Evolutionary conservation across 1,140 invertebrate genomes (phyloP).

Genomic region (Pseudomyrmex pallidus): DNA sequence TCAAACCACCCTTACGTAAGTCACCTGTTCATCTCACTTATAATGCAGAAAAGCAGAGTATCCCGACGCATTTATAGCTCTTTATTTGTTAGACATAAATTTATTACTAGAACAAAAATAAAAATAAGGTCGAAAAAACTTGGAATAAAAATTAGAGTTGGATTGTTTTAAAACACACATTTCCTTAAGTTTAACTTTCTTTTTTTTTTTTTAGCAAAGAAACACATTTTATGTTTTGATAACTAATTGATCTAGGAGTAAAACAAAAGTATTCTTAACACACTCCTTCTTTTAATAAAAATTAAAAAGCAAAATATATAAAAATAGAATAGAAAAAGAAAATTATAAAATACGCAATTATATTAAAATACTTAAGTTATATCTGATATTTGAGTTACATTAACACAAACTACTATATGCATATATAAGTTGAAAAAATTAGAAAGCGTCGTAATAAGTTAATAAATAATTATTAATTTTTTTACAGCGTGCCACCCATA

Average conservation of each 20-base stretch:
- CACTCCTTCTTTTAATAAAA: no score
- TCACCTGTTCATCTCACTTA: constrained; percentile 47
- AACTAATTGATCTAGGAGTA: no score
- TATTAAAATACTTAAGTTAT: no score
- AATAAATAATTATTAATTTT: not conserved
- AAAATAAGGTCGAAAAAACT: not conserved
- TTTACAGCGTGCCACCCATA: constrained; percentile 82
- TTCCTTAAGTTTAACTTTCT: not conserved
- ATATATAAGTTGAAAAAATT: not conserved
- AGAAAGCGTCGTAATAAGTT: not conserved
- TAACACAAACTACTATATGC: no score
- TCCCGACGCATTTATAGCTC: not conserved
- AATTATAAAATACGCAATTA: no score
- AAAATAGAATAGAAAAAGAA: no score
- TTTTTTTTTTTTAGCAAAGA: no score
- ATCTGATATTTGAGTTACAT: no score
- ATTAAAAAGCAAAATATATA: no score
- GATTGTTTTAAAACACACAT: not conserved
- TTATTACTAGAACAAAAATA: not conserved
- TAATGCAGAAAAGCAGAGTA: not conserved
- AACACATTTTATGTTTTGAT: no score
- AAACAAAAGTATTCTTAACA: no score
- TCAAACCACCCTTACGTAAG: constrained; percentile 84
- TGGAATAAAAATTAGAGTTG: not conserved
- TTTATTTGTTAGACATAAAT: not conserved